phyloP scores from a whole-genome alignment of 2,888 invertebrate genomes.

The Parasteatoda lunata region DNA sequence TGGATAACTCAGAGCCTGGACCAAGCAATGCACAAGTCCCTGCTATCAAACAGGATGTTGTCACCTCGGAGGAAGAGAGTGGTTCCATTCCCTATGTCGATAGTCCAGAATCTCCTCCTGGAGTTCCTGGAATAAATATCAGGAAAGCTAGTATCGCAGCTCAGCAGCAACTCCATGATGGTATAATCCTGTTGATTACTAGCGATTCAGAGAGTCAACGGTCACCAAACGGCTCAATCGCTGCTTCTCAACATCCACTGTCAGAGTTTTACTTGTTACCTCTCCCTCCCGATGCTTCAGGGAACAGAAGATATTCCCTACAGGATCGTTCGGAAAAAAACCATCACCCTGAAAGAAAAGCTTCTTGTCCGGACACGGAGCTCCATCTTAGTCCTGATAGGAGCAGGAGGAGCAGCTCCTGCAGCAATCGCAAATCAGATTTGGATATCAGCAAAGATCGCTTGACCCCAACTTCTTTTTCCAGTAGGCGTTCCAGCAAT shows the following conservation, averaged over 20 bases:
- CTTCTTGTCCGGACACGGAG: conserved; percentile 60
- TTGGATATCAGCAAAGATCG: conserved; percentile 50
- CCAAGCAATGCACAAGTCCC: conserved; percentile 41
- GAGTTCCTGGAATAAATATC: conserved; percentile 21
- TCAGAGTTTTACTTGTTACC: conserved; percentile 60
- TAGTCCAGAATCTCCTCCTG: conserved; percentile 48
- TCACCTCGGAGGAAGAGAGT: conserved; percentile 46
- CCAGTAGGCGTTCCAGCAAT: conserved; percentile 54
- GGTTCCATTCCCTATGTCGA: conserved; percentile 44
- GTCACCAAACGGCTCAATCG: conserved; percentile 46
- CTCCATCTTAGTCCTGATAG: conserved; percentile 27
- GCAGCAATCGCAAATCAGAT: conserved; percentile 33
- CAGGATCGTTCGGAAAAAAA: conserved; percentile 38
- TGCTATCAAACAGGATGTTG: conserved; percentile 24
- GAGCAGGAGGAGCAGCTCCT: conserved; percentile 29
- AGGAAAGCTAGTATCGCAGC: conserved; percentile 47
- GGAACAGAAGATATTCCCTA: conserved; percentile 53
- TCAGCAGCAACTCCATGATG: conserved; percentile 45
- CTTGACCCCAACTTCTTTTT: conserved; percentile 56
- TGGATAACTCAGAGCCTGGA: conserved; percentile 54
- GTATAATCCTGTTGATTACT: conserved; percentile 56
- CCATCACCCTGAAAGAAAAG: conserved; percentile 47
- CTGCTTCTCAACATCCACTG: conserved; percentile 37
- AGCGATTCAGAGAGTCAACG: conserved; percentile 54
- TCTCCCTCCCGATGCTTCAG: conserved; percentile 43